Percentiles rank a stretch among this genome's conserved stretches.
Evolutionary conservation across 2,888 invertebrate genomes (phyloP).

Genomic region (Amaurobius ferox): DNA sequence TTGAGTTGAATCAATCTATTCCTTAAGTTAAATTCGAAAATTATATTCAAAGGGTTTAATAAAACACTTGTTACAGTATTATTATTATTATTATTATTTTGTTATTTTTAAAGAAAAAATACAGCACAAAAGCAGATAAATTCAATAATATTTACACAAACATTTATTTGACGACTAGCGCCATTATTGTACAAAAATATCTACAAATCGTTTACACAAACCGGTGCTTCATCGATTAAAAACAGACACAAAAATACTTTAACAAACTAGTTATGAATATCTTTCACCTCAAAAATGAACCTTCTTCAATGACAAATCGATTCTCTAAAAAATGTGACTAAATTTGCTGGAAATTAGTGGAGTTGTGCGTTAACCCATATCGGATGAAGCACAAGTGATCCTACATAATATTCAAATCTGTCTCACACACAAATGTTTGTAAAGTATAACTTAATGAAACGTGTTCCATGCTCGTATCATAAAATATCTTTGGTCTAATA

Average conservation of each 20-base stretch:
- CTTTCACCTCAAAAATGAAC: too few species aligned
- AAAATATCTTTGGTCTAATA: background rate
- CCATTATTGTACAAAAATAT: background rate
- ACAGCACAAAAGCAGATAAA: too few species aligned
- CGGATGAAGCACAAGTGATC: background rate
- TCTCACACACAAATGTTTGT: background rate
- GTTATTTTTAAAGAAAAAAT: too few species aligned
- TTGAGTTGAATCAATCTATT: too few species aligned
- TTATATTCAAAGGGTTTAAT: too few species aligned
- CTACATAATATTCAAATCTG: background rate
- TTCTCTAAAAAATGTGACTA: too few species aligned
- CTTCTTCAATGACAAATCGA: too few species aligned
- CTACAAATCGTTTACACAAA: background rate
- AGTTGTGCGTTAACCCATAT: background rate
- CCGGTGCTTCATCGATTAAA: background rate
- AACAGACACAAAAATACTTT: background rate
- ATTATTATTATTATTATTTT: too few species aligned
- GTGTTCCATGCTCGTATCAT: background rate
- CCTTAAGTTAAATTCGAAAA: too few species aligned
- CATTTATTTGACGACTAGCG: background rate
- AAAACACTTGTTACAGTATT: too few species aligned
- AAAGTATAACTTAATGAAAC: background rate
- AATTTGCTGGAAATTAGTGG: too few species aligned
- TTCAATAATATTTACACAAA: too few species aligned
- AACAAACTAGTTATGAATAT: background rate